These are phyloP conservation scores for Alca torda DNA, from an alignment of 2,797 vertebrate genomes.

Conservation along the genomic window DNA sequence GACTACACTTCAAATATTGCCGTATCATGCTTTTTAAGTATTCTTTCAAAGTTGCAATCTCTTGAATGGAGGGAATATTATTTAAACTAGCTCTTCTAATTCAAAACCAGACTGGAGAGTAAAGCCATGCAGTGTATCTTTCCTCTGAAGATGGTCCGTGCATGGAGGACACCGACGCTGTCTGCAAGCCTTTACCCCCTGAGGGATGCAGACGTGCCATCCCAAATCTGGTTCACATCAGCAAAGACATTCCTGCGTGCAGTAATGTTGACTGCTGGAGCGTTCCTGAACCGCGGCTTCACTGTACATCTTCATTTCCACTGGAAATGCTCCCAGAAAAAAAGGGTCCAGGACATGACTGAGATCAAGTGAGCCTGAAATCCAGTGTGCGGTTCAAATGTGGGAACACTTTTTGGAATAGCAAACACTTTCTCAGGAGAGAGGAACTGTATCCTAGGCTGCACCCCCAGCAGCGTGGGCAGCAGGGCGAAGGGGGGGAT, in stretches of 20 bases:
- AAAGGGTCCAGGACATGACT: no score
- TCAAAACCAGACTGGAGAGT: not conserved
- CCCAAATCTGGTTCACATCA: not conserved
- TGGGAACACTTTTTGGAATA: not conserved
- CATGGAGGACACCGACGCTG: not conserved
- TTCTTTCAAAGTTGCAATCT: not conserved
- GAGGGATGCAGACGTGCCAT: not conserved
- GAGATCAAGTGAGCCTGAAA: not conserved
- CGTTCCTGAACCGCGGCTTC: not conserved
- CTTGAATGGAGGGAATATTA: not conserved
- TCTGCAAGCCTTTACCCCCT: not conserved
- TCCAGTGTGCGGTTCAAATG: not conserved
- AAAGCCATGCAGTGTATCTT: not conserved
- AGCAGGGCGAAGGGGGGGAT: no score
- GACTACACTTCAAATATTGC: not conserved
- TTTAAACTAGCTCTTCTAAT: not conserved
- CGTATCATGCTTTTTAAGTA: not conserved
- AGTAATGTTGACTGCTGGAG: not conserved
- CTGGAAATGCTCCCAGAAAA: not conserved
- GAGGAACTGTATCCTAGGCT: no score
- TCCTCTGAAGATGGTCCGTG: not conserved
- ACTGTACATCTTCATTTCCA: not conserved
- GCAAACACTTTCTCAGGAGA: no score
- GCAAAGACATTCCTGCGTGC: not conserved
- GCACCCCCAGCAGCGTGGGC: no score